Evolutionary conservation across 2,888 invertebrate species (phyloP), one percentile per base, ranked within the genome.

Genomic region (Hoplodrina blanda): DNA sequence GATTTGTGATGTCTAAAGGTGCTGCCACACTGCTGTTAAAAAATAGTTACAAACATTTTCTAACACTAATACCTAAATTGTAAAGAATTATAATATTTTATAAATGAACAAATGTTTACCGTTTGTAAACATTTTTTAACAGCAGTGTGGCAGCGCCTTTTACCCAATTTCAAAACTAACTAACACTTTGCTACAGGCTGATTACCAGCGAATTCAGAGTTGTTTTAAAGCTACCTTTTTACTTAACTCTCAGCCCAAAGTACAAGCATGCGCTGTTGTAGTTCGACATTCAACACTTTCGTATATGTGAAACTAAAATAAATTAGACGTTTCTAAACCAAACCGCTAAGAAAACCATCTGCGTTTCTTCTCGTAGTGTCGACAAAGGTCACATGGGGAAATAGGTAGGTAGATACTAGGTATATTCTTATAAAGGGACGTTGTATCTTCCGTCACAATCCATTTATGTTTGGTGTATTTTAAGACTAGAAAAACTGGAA

Each of bases 311-410:
- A 69, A 67, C 54, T 30, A 62, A 72, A 81, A 73, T 68, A 78
- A 75, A 66, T 62, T 46, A 44, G 67, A 52, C 37, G 44, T 54
- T 33, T 70, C 55, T 64, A 62, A 69, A 61, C 53, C 33, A 61
- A 75, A 77, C 64, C 54, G 61, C 59, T 62, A 75, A 66, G 60
- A 57, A 62, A 62, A 62, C 65, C 82, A 71, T 66, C 62, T 70
- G 73, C 19, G 17, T 66, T 73, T 65, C 55, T 62, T 70, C 62
- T 54, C 30, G 54, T 55, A 33, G 68, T 50, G 50, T 59, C 55
- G 33, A 55, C 55, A 60, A 37, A 76, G 55, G 52, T 67, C 69
- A 65, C 68, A 66, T 67, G 19, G 46, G 15, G 52, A 60, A 64
- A 76, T 41, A 13, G 8, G 11, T 13, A 41, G 41, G 13, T 41